Percentiles rank a stretch among this genome's conserved stretches.
Evolutionary conservation across 1,140 invertebrate species (phyloP).

Genomic region (Eumeta japonica): DNA sequence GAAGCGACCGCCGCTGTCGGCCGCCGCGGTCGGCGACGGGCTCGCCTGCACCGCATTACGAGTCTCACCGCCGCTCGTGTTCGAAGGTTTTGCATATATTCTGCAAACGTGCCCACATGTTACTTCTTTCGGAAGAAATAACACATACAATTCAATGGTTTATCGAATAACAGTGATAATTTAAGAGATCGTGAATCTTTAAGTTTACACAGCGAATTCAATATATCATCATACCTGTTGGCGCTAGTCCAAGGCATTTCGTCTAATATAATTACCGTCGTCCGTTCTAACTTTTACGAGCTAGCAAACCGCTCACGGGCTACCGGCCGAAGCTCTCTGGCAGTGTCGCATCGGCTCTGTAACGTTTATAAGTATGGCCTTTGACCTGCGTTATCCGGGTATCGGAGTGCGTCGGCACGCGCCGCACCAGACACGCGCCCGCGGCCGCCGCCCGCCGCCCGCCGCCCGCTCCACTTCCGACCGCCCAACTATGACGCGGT

Average conservation of each 20-base stretch:
- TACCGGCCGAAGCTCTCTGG: too few species aligned
- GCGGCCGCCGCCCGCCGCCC: constrained; percentile 17
- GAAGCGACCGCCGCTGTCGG: constrained; percentile 51
- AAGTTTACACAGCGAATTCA: not conserved
- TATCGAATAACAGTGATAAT: too few species aligned
- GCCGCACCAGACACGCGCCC: constrained; percentile 39
- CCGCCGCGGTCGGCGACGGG: constrained; percentile 32
- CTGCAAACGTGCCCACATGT: constrained; percentile 29
- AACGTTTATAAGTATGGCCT: constrained; percentile 36
- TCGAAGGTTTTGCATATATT: constrained; percentile 50
- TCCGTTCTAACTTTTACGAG: too few species aligned
- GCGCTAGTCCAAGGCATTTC: constrained; percentile 51
- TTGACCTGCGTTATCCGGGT: constrained; percentile 43
- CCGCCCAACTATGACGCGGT: too few species aligned
- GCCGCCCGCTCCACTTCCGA: too few species aligned
- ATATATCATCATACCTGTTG: constrained; percentile 34
- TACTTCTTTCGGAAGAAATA: too few species aligned
- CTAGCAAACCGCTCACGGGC: too few species aligned
- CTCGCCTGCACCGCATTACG: constrained; percentile 6
- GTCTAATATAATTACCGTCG: too few species aligned
- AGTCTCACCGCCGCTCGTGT: constrained; percentile 24
- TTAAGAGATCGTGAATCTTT: too few species aligned
- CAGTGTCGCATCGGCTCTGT: not conserved
- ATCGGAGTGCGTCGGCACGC: too few species aligned
- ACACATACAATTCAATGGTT: too few species aligned